Conservation (phyloP, 35 echinoderm and acorn worm species). For the Lytechinus pictus region DNA sequence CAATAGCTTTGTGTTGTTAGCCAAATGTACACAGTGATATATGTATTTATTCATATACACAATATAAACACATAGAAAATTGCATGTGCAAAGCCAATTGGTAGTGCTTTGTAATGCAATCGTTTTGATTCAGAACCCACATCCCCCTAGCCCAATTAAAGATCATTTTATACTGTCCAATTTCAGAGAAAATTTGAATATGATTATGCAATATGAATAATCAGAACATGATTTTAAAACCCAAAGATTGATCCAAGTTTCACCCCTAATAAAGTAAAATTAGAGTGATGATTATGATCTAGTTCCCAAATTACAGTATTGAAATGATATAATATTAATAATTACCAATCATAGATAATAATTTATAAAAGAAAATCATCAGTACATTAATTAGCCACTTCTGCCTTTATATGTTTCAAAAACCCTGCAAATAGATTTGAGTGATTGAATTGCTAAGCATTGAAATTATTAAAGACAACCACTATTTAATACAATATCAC, state of each 20-base stretch:
- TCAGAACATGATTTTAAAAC: no score
- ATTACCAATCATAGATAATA: no score
- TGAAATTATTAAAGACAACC: background rate
- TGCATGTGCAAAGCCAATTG: background rate
- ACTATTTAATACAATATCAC: background rate
- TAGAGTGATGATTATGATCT: no score
- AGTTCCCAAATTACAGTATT: no score
- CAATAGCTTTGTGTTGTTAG: background rate
- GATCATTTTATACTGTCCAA: background rate
- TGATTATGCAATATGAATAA: background rate
- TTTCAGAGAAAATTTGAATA: background rate
- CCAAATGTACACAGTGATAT: slow-evolving; percentile 34
- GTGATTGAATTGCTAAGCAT: background rate
- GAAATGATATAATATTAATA: no score
- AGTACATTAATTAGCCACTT: no score
- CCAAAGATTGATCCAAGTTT: no score
- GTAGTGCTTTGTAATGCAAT: background rate
- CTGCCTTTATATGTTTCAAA: no score
- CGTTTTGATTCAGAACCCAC: background rate
- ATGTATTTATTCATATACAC: slow-evolving; percentile 27
- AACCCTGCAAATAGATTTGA: no score
- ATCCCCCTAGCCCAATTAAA: background rate
- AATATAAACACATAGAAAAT: slow-evolving; percentile 22
- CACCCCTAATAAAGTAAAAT: no score
- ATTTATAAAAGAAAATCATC: no score